Base-by-base conservation (phyloP, 1,140 invertebrate genomes). In the Akabosia matsudoensis region DNA sequence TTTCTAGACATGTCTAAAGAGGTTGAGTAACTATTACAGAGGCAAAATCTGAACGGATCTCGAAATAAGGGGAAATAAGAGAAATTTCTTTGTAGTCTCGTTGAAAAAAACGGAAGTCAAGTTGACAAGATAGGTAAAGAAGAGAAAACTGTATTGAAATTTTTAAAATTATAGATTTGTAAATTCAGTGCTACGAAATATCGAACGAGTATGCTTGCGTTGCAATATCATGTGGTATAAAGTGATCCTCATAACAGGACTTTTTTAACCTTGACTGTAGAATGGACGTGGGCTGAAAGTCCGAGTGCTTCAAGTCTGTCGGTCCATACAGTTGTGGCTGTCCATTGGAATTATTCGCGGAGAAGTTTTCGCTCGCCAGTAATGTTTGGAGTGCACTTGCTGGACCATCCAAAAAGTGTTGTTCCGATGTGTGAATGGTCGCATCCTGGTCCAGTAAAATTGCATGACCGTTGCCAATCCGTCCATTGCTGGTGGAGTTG, bases 311-410 rank as follows among this genome's bases (percentile, higher is more conserved):
- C 31, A 33, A 31, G 33, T 74, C 73, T 24, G 30, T 71, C 33
- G 56, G 77, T n/a, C 52, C 64, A 71, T 76, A 61, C 24, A 67
- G 51, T 30, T 14, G 61, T 72, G 51, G 31, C 54, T 37, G 45
- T 31, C 30, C 31, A 34, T 52, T 33, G 52, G 31, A 22, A 37
- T 51, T 24, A 54, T 26, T 83, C 82, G 2, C 80, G 80, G 14
- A 82, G 84, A 74, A 84, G 82, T 73, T 83, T 85, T 72, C 84
- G 83, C 80, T 84, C 22, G 91, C 91, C 72, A 93, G 84, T 13
- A 94, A 84, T 73, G 87, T 90, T 82, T 93, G 92, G 22, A 93
- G 82, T 30, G 92, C 87, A 3, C 86, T 86, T 33, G 84, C 82
- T 3, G 77, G 75, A 26, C 84, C 79, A 2, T 83, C 82, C 16